phyloP scores from a whole-genome alignment of 2,888 invertebrate genomes.

The Ceramica pisi region DNA sequence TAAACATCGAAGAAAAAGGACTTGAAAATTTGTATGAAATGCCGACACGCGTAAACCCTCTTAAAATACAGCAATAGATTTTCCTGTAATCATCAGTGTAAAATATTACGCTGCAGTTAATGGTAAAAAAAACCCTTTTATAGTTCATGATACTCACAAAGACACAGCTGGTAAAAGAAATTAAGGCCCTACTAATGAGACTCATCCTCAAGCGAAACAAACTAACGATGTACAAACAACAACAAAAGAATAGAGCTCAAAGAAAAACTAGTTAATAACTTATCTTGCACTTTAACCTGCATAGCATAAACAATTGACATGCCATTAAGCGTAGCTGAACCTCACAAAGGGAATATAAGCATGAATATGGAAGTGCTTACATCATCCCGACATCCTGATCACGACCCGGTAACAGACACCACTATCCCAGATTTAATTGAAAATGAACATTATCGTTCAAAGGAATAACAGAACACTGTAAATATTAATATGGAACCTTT shows the following conservation, averaged over 20 bases:
- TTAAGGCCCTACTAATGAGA: background rate
- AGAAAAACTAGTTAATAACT: background rate
- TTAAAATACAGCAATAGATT: background rate
- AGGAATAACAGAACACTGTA: slow-evolving; percentile 54
- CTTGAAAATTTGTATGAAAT: too few species aligned
- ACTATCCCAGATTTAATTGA: slow-evolving; percentile 60
- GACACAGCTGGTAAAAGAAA: too few species aligned
- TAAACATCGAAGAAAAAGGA: too few species aligned
- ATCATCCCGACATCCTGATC: slow-evolving; percentile 35
- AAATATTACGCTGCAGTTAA: background rate
- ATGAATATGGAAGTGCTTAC: slow-evolving; percentile 52
- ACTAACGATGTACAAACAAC: slow-evolving; percentile 3
- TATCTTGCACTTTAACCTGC: slow-evolving; percentile 24
- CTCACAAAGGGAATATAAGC: slow-evolving; percentile 53
- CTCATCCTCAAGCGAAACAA: background rate
- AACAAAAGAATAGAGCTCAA: background rate
- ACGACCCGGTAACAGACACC: slow-evolving; percentile 27
- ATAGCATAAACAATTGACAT: slow-evolving; percentile 39
- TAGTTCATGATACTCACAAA: background rate
- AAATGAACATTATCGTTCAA: slow-evolving; percentile 57
- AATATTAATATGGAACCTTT: slow-evolving; percentile 61
- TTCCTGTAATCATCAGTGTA: background rate
- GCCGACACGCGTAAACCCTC: too few species aligned
- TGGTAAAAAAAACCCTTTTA: too few species aligned
- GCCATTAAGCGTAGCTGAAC: slow-evolving; percentile 28